These are phyloP conservation scores for Myripristis jacobus DNA, from an alignment of 2,797 vertebrate species.

Conservation along the genomic window DNA sequence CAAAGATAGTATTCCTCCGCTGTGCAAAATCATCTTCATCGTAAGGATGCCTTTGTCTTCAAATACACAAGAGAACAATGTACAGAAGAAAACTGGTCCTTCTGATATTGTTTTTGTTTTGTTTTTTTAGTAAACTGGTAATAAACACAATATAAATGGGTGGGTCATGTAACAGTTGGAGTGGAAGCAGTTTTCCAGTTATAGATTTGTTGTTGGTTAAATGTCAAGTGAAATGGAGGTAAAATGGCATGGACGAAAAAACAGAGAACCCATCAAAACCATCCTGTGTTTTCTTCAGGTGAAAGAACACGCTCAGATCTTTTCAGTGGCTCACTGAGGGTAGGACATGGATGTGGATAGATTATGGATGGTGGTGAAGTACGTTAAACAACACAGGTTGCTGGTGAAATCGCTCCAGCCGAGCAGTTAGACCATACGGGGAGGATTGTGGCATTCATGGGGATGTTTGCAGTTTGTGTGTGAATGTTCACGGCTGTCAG, in stretches of 20 bases:
- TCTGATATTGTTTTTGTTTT: slow-evolving; percentile 22
- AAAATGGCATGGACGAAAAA: slow-evolving; percentile 13
- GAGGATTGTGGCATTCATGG: slow-evolving; percentile 24
- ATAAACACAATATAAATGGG: not conserved
- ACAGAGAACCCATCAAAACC: slow-evolving; percentile 8
- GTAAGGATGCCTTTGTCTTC: slow-evolving; percentile 15
- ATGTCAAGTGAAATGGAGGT: slow-evolving; percentile 2
- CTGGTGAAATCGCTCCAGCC: not conserved
- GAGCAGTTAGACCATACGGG: not conserved
- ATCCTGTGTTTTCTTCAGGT: slow-evolving; percentile 25
- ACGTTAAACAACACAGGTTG: not conserved
- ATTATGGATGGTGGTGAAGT: not conserved
- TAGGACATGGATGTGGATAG: not conserved
- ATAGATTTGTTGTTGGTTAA: slow-evolving; percentile 15
- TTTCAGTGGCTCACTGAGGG: not conserved
- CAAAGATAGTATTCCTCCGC: slow-evolving; percentile 20
- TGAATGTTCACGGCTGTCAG: slow-evolving; percentile 69
- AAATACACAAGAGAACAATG: slow-evolving; percentile 10
- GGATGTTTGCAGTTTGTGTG: slow-evolving; percentile 9
- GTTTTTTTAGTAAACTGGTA: slow-evolving; percentile 20
- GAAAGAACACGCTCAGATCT: not conserved
- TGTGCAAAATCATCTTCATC: slow-evolving; percentile 37
- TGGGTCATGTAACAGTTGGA: slow-evolving; percentile 20
- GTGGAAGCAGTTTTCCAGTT: slow-evolving; percentile 32
- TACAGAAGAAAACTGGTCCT: not conserved